phyloP scores from a whole-genome alignment of 2,113 vertebrate species.

The Corythoichthys haematopterus region DNA sequence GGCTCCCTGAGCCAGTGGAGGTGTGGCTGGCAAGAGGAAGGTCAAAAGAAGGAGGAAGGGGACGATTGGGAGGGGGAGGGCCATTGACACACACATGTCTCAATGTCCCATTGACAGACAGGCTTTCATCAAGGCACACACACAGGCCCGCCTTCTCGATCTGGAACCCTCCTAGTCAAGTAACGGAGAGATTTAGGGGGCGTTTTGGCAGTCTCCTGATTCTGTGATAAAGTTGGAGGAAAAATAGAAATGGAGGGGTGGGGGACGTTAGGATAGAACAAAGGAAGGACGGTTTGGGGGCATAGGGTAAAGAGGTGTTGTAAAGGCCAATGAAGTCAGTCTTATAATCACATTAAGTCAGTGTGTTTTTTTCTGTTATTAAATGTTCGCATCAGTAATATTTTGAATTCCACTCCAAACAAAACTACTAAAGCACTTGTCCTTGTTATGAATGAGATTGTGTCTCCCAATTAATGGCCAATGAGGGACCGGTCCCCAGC shows the following conservation, averaged over 20 bases:
- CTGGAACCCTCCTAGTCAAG: conserved; percentile 1
- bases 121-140: conserved; percentile 47
- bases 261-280: conserved; percentile 15
- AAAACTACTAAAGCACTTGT: no score
- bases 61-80: conserved; percentile 42
- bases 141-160: conserved; percentile 27
- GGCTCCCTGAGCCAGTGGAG: conserved; percentile 39
- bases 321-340: conserved; percentile 33
- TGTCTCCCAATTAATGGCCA: no score
- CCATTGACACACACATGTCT: conserved; percentile 62
- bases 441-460: no score
- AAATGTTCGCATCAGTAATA: no score
- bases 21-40: conserved; percentile 32
- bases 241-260: not conserved
- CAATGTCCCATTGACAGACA: conserved; percentile 64
- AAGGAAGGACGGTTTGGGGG: conserved; percentile 16
- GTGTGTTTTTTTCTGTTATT: not conserved
- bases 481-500: no score
- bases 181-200: not conserved
- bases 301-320: not conserved
- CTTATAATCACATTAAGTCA: not conserved
- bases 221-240: not conserved
- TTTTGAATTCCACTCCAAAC: no score
- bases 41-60: conserved; percentile 35
- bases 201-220: not conserved